A percentile compares a stretch with the other conserved stretches of the same genome.
These are phyloP conservation scores for Anabas testudineus DNA, from an alignment of 2,797 vertebrate genomes.

Conservation along the genomic window DNA sequence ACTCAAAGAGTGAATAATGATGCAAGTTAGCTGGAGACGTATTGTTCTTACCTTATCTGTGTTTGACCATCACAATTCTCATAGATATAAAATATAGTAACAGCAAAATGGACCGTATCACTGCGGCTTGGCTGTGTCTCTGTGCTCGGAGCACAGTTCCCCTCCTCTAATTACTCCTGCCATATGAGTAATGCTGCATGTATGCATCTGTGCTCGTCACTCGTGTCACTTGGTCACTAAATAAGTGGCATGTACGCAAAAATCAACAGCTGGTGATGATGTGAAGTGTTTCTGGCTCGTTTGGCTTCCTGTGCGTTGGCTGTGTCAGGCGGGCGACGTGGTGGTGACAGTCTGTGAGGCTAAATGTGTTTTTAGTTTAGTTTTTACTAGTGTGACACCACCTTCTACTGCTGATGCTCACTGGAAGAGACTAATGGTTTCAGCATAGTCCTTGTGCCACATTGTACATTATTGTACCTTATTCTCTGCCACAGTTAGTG, in stretches of 20 bases:
- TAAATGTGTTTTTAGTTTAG: conserved; percentile 1
- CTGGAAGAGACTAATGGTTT: neutral
- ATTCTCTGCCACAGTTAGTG: neutral
- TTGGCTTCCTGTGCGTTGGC: conserved; percentile 17
- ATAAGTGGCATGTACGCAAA: conserved; percentile 20
- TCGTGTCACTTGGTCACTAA: conserved; percentile 17
- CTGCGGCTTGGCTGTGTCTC: neutral
- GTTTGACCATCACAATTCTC: neutral
- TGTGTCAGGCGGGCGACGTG: neutral
- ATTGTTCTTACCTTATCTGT: neutral
- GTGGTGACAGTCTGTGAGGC: neutral
- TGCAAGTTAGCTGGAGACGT: neutral
- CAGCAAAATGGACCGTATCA: neutral
- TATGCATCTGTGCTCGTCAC: conserved; percentile 22
- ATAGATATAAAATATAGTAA: neutral
- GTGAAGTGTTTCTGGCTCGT: conserved; percentile 24
- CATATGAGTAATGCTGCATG: conserved; percentile 12
- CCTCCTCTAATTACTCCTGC: neutral
- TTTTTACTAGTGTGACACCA: neutral
- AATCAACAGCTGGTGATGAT: conserved; percentile 13
- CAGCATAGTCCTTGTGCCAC: neutral
- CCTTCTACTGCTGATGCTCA: neutral
- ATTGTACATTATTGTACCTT: no score
- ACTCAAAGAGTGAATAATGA: neutral
- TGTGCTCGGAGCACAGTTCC: neutral